Evolutionary conservation across 2,888 invertebrate species (phyloP), one percentile per base, ranked within the genome.

Genomic region (Pollenia labialis): DNA sequence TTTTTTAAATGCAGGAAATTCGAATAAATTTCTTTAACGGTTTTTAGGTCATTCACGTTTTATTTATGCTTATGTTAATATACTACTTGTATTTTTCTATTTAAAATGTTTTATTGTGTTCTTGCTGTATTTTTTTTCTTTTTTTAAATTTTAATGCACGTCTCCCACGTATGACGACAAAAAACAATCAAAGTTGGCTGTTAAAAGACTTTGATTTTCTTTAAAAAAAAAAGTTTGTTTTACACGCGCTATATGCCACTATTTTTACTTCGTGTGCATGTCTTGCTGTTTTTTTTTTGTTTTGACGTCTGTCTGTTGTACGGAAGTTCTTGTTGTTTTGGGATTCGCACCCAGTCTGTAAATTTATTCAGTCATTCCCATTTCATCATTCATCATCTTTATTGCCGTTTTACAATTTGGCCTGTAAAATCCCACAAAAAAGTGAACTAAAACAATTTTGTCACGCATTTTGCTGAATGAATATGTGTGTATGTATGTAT

Each of bases 11-110:
- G 56, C 74, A 54, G 82, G 79, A 82, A 86, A 86, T 80, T 80
- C 58, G 76, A 79, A 82, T 64, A 75, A 64, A 80, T 14, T 60
- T 58, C 52, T 80, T 77, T 85, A 77, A 77, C 77, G 74, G 74
- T 64, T 80, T 69, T 56, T 80, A 58, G 75, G 86, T 82, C 82
- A 83, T 80, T 86, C 86, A 86, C 80, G 76, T 82, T 82, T 76
- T 54, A 48, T 50, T 66, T 50, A 23, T 48, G 32, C 18, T 50
- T 42, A 16, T 12, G 48, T 4, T 16, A 0, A 18, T 52, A 23
- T 60, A 23, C 32, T 71, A 56, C 42, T 42, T 16, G 16, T 12
- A 14, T 56, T 40, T 52, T 18, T 54, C 3, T 32, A n/a, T 16
- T 9, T 10, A 40, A 40, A 42, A 3, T 32, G 6, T 32, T 32